Evolutionary conservation across 2,797 vertebrate genomes (phyloP).

Genomic region (Columba guinea): DNA sequence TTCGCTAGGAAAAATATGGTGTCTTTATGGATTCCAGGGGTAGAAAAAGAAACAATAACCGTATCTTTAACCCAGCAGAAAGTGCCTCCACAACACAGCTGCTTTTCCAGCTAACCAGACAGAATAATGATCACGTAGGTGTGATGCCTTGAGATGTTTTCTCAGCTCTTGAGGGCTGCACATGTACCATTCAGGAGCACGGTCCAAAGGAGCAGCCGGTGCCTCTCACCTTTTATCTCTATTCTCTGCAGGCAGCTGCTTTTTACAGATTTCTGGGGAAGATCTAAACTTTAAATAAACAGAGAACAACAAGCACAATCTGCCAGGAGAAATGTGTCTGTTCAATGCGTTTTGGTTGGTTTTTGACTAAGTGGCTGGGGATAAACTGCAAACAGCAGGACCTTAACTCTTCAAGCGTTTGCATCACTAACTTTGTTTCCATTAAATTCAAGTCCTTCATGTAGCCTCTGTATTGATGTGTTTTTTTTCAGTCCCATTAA

Average conservation of each 20-base stretch:
- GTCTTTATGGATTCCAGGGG: not conserved
- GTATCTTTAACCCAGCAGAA: not conserved
- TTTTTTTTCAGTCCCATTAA: not conserved
- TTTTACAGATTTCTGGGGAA: not conserved
- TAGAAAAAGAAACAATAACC: not conserved
- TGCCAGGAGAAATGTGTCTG: not conserved
- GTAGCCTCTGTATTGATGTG: not conserved
- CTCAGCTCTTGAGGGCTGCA: not conserved
- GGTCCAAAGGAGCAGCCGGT: too few species aligned
- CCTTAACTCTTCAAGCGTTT: not conserved
- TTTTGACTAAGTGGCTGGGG: not conserved
- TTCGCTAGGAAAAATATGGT: not conserved
- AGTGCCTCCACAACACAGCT: not conserved
- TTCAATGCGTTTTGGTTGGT: not conserved
- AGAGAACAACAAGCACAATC: not conserved
- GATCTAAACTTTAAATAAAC: not conserved
- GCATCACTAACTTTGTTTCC: not conserved
- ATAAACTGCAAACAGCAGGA: not conserved
- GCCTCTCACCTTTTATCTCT: not conserved
- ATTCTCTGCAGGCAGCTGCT: not conserved
- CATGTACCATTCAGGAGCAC: rapidly evolving
- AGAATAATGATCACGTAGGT: not conserved
- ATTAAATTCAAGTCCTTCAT: not conserved
- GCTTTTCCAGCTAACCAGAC: not conserved
- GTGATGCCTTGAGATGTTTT: rapidly evolving